Conservation (phyloP, 1,140 invertebrate species). For the Apis cerana region DNA sequence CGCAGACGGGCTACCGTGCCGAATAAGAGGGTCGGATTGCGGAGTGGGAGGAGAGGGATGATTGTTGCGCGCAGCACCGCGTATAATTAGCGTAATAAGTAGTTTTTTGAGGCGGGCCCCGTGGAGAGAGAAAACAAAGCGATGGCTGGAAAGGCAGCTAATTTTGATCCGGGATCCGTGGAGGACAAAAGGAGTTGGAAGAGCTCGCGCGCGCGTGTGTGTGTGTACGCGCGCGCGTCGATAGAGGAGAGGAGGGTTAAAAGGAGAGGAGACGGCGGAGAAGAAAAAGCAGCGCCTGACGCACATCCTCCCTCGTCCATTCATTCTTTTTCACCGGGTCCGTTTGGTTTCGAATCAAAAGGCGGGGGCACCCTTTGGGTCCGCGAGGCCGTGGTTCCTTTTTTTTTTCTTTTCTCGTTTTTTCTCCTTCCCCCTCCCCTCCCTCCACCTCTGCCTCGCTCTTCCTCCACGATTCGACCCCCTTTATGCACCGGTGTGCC, state of each 20-base stretch:
- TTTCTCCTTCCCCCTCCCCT: not conserved
- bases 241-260: not conserved
- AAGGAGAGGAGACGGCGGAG: constrained; percentile 46
- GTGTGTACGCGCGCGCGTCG: constrained; percentile 13
- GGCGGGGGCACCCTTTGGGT: constrained; percentile 76
- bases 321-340: constrained; percentile 71
- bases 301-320: constrained; percentile 78
- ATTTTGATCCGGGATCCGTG: constrained; percentile 68
- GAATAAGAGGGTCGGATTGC: constrained; percentile 52
- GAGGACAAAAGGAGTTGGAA: constrained; percentile 74
- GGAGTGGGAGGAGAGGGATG: constrained; percentile 23
- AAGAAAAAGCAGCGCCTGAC: constrained; percentile 70
- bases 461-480: constrained; percentile 38
- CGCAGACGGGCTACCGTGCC: constrained; percentile 50
- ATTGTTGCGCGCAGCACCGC: constrained; percentile 65
- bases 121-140: constrained; percentile 75
- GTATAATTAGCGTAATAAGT: constrained; percentile 81
- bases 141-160: constrained; percentile 76
- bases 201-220: not conserved
- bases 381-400: constrained; percentile 65
- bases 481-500: constrained; percentile 69
- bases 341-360: constrained; percentile 75
- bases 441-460: constrained; percentile 13
- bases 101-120: constrained; percentile 78
- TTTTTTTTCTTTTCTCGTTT: constrained; percentile 40